Evolutionary conservation across 1,140 invertebrate species (phyloP), one percentile per base, ranked within the genome.

Genomic region (Pogonognathellus flavescens): DNA sequence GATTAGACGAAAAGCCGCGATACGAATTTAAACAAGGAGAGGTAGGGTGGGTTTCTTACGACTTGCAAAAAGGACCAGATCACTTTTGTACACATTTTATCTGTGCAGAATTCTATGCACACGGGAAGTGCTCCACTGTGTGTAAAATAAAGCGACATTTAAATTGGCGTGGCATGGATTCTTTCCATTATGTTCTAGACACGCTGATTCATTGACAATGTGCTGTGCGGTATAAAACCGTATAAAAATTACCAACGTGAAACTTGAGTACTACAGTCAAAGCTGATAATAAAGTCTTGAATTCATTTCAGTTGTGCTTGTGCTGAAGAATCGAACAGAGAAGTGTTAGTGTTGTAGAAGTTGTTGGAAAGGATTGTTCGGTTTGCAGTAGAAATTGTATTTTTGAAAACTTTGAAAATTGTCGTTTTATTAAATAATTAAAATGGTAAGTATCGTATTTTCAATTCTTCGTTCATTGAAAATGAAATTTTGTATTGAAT

Each of bases 111-210:
- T 41, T 41, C 6, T 6, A 41, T 41, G 6, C 31, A 41, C 31
- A 41, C 31, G 31, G 31, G 6, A 41, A 41, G 31, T n/a, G n/a
- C n/a, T n/a, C n/a, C 31, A 41, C 2, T 41, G n/a, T n/a, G n/a
- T 41, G 31, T 41, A 41, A 41, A 41, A 41, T 41, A n/a, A n/a
- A n/a, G n/a, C n/a, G 31, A 41, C 6, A 41, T 6, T 41, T 22
- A 25, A 25, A 6, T 20, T 66, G 62, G 62, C 62, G 13, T 13
- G 62, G 62, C 62, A 25, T 66, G 62, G 62, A 25, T 66, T 66
- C 62, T 18, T 66, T 66, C 62, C 20, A 66, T 66, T 66, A 11
- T 66, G 62, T 66, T 66, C 62, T 66, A 66, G 62, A 66, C 2
- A 14, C 20, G 22, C 11, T 66, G 62, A 66, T 25, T 66, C 62